Conservation (phyloP, 2,113 vertebrate species). For the Proteles cristata region DNA sequence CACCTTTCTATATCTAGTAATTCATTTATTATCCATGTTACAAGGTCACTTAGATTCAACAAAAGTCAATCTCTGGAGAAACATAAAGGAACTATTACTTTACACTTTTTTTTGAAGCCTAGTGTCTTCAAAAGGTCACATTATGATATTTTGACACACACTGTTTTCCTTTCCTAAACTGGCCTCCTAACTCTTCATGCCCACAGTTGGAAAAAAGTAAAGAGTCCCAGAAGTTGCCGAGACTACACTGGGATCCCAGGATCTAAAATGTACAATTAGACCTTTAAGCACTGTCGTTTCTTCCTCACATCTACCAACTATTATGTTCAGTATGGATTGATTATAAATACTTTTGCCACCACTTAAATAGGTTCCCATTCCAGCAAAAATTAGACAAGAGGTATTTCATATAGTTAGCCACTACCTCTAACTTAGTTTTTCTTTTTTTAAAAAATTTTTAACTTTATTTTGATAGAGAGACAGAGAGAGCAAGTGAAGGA, state of each 20-base stretch:
- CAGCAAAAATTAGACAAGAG: background rate
- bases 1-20: background rate
- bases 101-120: background rate
- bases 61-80: background rate
- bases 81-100: background rate
- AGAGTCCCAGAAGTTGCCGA: background rate
- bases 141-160: background rate
- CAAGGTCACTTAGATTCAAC: background rate
- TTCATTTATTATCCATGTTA: background rate
- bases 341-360: background rate
- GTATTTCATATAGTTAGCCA: background rate
- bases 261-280: background rate
- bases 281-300: background rate
- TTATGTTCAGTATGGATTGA: background rate
- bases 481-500: too few relatives aligned
- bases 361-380: background rate
- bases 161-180: background rate
- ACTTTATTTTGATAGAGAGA: too few relatives aligned
- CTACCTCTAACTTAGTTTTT: background rate
- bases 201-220: background rate
- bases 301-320: background rate
- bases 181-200: background rate
- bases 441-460: background rate
- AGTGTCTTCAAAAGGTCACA: background rate
- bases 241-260: background rate